These are phyloP conservation scores for Eilema griseolum DNA, from an alignment of 2,888 invertebrate genomes.

Conservation along the genomic window DNA sequence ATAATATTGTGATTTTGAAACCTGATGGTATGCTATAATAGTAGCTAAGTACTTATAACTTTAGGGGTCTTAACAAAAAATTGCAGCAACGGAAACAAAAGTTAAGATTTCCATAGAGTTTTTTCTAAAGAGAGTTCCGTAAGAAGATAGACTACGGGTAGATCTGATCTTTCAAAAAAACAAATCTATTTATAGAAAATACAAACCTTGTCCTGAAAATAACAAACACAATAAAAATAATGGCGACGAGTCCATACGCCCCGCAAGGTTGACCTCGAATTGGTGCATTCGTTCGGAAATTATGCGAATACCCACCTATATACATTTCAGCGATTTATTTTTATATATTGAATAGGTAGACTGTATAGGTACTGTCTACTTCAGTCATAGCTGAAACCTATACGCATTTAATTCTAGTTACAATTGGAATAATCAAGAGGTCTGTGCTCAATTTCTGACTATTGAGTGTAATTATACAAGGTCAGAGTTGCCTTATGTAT, in stretches of 20 bases:
- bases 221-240: too few species aligned
- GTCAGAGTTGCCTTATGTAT: neutral
- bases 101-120: neutral
- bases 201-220: too few species aligned
- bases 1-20: neutral
- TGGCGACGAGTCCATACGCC: too few species aligned
- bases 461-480: neutral
- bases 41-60: neutral
- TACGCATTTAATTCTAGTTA: neutral
- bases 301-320: too few species aligned
- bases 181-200: too few species aligned
- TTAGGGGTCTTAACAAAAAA: neutral
- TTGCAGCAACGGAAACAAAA: neutral
- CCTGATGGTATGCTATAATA: neutral
- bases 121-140: neutral
- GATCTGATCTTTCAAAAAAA: too few species aligned
- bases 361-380: neutral
- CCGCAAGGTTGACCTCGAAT: too few species aligned
- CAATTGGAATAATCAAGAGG: constrained; percentile 30
- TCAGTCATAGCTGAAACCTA: neutral
- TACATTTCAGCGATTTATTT: too few species aligned
- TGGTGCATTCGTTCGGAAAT: too few species aligned
- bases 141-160: neutral
- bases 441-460: constrained; percentile 9
- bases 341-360: neutral